Percentiles rank a stretch among this genome's conserved stretches.
Conservation (phyloP, 2,888 invertebrate genomes). For the Horisme vitalbata region DNA sequence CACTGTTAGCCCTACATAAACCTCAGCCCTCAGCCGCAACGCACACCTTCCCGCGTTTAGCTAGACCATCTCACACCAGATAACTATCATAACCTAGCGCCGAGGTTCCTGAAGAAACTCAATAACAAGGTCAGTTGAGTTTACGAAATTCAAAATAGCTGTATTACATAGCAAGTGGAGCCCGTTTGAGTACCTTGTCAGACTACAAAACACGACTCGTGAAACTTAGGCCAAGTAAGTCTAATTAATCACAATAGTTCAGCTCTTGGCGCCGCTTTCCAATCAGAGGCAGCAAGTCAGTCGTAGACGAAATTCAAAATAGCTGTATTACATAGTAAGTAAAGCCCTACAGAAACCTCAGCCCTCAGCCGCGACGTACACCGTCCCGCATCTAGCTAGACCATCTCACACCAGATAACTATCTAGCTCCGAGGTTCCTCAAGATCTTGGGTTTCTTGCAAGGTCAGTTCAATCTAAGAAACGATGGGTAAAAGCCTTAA, state of each 20-base stretch:
- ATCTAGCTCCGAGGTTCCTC: slow-evolving; percentile 93
- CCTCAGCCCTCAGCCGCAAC: slow-evolving; percentile 89
- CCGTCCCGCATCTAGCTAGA: slow-evolving; percentile 70
- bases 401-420: slow-evolving; percentile 94
- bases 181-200: too few species aligned
- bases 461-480: slow-evolving; percentile 73
- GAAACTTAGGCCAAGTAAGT: too few species aligned
- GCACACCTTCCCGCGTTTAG: slow-evolving; percentile 76
- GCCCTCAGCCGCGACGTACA: slow-evolving; percentile 86
- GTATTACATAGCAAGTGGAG: too few species aligned
- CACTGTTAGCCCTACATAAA: slow-evolving; percentile 94
- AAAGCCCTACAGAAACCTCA: slow-evolving; percentile 94
- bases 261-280: slow-evolving; percentile 98
- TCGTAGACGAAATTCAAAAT: slow-evolving; percentile 85
- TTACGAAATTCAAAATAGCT: not conserved
- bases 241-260: too few species aligned
- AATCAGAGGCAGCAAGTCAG: slow-evolving; percentile 94
- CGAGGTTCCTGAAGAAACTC: slow-evolving; percentile 92
- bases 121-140: slow-evolving; percentile 87
- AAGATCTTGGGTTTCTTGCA: slow-evolving; percentile 93
- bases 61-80: slow-evolving; percentile 89
- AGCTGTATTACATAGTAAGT: too few species aligned
- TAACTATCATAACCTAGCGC: slow-evolving; percentile 95
- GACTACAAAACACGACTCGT: too few species aligned
- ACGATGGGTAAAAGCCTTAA: too few species aligned